Base-by-base conservation (phyloP, 2,797 vertebrate genomes). In the Cyclopterus lumpus region DNA sequence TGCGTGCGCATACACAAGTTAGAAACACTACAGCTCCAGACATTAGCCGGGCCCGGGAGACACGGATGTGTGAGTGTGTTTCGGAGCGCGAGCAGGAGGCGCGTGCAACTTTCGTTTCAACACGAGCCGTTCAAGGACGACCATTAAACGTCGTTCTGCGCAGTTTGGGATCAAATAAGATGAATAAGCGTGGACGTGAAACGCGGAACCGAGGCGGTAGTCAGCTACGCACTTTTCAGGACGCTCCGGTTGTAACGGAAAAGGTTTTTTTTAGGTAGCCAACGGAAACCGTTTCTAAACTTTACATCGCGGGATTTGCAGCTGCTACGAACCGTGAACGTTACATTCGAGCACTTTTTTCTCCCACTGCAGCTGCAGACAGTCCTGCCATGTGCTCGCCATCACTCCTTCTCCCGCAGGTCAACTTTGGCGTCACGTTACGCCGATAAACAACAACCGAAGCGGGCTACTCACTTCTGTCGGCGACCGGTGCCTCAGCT, bases 401-500 rank as follows among this genome's bases (percentile, higher is more conserved):
- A 53, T 78, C 73, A 59, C 79, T 61, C 68, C 84, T 80, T 9
- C 74, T 20, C 65, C 69, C 67, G 73, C 79, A 77, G 81, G 75
- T 57, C n/a, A 28, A 69, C 77, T 58, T 84, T 79, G 59, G 71
- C 80, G 22, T 16, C 42, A 5, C 54, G 14, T 34, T 26, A 55
- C 14, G 1, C 67, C 36, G 34, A 22, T 10, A 84, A 80, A 79
- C 75, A 57, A 46, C 64, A 8, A 9, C 38, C 15, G 54, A 53
- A 71, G 40, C 51, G 46, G 48, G 71, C 8, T 6, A 85, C 96
- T 96, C 86, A 97, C 97, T 68, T 97, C 96, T 26, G 95, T 93
- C 61, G 96, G 96, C 34, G 96, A 95, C 91, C 95, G 95, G 94
- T 97, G 96, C 89, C 96, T 91, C 78, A 97, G 93, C 75, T 97